Evolutionary conservation across 2,113 vertebrate genomes (phyloP), one percentile per base, ranked within the genome.

Genomic region (Propithecus coquereli): DNA sequence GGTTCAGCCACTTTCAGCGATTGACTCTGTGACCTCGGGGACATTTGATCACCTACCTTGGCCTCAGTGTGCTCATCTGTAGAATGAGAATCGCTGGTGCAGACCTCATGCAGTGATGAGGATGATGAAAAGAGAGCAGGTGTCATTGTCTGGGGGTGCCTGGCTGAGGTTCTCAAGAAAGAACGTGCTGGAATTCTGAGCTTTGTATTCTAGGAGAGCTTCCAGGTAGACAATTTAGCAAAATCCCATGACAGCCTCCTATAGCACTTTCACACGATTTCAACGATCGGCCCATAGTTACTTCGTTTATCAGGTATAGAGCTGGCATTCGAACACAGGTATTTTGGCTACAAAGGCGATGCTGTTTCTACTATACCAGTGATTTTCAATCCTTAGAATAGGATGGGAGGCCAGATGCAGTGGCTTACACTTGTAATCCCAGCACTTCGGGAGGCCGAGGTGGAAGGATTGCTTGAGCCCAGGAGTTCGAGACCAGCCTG

Each of bases 191-290:
- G 73, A 18, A 1, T 30, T 18, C 40, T 32, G 80, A 37, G 74
- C 61, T 61, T 63, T 25, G 43, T 30, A 9, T 18, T 52, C 37
- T 20, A 66, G 73, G 86, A 83, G 34, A 52, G 40, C 23, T 73
- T 80, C 20, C 6, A 0, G 7, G 45, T 0, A n/a, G 52, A 10
- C 1, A 3, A 2, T 47, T 37, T 30, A 4, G 74, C 2, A 13
- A 30, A 70, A 79, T 50, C 63, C 22, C 32, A 11, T 30, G 4
- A 25, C 20, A 10, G 34, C 8, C 45, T 45, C 12, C 14, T 1
- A 2, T 23, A 7, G 2, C 17, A 45, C 59, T 47, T 23, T 5
- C 9, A 6, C 10, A 0, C 18, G n/a, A 37, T 14, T 1, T 6
- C 1, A 6, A 6, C 0, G 34, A 27, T 43, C 27, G 3, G 16